These are phyloP conservation scores for Anneissia japonica DNA, from an alignment of 35 echinoderm and acorn worm genomes.

Conservation along the genomic window DNA sequence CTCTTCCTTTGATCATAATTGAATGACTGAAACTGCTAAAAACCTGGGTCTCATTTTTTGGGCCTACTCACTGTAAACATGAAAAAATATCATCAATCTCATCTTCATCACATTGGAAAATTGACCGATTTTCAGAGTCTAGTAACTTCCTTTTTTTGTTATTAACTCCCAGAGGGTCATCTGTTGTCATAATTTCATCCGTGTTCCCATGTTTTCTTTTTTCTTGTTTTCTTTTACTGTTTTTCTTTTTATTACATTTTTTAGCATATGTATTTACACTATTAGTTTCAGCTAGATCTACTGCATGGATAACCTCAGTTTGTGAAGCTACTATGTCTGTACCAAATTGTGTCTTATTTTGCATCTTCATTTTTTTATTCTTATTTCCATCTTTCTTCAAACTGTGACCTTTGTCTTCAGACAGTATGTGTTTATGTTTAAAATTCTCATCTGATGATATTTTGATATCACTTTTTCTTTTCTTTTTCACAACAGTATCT, in stretches of 20 bases:
- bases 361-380: neutral
- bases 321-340: no score
- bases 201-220: neutral
- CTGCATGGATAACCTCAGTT: no score
- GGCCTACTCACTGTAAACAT: neutral
- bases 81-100: neutral
- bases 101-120: neutral
- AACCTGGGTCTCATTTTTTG: no score
- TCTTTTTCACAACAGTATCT: no score
- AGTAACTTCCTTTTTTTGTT: neutral
- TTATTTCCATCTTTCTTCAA: neutral
- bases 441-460: no score
- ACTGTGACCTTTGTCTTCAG: no score
- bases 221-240: neutral
- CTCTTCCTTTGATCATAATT: no score
- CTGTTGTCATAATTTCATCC: no score
- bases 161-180: neutral
- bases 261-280: neutral
- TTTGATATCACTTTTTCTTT: no score
- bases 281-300: no score
- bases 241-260: neutral
- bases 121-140: neutral
- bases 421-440: no score
- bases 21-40: no score
- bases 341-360: neutral